Evolutionary conservation across 2,888 invertebrate species (phyloP).

Genomic region (Xylocampa areola): DNA sequence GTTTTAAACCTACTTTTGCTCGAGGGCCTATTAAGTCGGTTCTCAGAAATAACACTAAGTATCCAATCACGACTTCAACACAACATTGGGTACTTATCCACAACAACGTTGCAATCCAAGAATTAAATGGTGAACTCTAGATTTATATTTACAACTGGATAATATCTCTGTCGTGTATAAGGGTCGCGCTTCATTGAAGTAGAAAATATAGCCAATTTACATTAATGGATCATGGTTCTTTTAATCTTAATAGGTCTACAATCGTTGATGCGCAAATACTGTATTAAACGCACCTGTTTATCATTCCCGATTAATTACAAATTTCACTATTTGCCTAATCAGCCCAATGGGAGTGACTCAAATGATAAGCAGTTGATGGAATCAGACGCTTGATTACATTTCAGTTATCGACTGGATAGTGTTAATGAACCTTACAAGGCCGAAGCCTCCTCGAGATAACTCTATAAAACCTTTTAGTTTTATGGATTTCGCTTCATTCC

Average conservation of each 20-base stretch:
- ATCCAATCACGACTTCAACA: conserved; percentile 23
- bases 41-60: conserved; percentile 36
- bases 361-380: conserved; percentile 73
- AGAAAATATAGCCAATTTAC: conserved; percentile 58
- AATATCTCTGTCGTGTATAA: conserved; percentile 28
- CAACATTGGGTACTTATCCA: conserved; percentile 26
- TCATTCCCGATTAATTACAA: conserved; percentile 34
- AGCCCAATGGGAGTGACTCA: conserved; percentile 47
- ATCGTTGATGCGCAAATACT: conserved; percentile 20
- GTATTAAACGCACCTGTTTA: conserved; percentile 27
- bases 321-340: conserved; percentile 41
- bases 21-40: conserved; percentile 27
- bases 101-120: conserved; percentile 25
- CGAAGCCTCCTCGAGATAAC: conserved; percentile 81
- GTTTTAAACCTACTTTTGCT: conserved; percentile 41
- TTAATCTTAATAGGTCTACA: conserved; percentile 29
- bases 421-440: conserved; percentile 87
- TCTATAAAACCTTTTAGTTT: conserved; percentile 88
- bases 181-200: conserved; percentile 56
- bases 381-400: conserved; percentile 83
- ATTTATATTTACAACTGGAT: conserved; percentile 33
- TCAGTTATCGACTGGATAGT: conserved; percentile 78
- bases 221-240: conserved; percentile 42
- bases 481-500: conserved; percentile 83
- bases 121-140: conserved; percentile 27